phyloP scores from a whole-genome alignment of 2,113 vertebrate species.

The Phyllostomus hastatus region DNA sequence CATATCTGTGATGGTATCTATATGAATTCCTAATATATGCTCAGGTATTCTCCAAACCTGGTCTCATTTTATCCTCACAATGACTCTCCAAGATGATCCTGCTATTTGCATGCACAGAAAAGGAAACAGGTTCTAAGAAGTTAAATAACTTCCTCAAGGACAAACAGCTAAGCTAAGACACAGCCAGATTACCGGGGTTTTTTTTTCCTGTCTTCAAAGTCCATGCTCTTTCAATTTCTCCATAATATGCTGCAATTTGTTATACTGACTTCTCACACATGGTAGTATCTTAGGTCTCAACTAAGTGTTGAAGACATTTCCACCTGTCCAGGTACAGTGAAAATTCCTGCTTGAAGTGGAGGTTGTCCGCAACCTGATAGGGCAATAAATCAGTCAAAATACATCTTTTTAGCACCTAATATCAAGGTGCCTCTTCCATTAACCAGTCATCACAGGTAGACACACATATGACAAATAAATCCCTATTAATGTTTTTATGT shows the following conservation, averaged over 20 bases:
- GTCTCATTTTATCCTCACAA: neutral
- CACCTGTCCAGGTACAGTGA: neutral
- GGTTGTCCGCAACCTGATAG: neutral
- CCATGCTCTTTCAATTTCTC: neutral
- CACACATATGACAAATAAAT: neutral
- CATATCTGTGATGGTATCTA: neutral
- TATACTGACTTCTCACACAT: neutral
- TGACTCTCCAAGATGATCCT: neutral
- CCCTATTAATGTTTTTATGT: neutral
- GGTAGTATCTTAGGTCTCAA: neutral
- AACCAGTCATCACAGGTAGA: neutral
- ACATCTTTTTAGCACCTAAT: neutral
- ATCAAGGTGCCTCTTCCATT: neutral
- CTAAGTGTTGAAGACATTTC: neutral
- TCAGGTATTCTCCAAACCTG: neutral
- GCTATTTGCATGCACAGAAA: neutral
- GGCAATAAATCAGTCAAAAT: neutral
- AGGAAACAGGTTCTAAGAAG: neutral
- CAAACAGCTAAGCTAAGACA: neutral
- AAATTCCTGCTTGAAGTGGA: neutral
- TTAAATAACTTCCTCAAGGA: neutral
- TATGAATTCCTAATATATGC: neutral
- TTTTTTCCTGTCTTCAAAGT: neutral
- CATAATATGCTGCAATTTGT: neutral
- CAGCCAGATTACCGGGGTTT: neutral